Percentiles rank a stretch among this genome's conserved stretches.
Conservation (phyloP, 2,888 invertebrate genomes). For the Tillus elongatus region DNA sequence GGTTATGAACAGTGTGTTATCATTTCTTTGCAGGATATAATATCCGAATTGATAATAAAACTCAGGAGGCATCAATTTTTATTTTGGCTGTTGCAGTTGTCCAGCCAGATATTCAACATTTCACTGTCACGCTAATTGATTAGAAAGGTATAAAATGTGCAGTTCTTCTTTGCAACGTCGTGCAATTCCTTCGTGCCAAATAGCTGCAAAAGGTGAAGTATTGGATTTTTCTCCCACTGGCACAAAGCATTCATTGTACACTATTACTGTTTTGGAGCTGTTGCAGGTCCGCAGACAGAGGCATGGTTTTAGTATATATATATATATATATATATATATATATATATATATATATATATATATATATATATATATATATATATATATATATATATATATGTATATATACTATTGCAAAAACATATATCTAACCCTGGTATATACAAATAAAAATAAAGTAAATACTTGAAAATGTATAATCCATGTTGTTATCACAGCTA, state of each 20-base stretch:
- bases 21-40: slow-evolving; percentile 11
- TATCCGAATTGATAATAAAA: slow-evolving; percentile 17
- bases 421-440: too few species aligned
- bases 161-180: slow-evolving; percentile 28
- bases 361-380: too few species aligned
- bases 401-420: too few species aligned
- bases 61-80: too few species aligned
- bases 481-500: too few species aligned
- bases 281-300: slow-evolving; percentile 5
- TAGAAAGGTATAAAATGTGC: slow-evolving; percentile 15
- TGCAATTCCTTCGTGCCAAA: slow-evolving; percentile 30
- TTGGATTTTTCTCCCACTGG: slow-evolving; percentile 20
- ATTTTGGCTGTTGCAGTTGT: too few species aligned
- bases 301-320: not conserved
- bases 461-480: too few species aligned
- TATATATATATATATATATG: too few species aligned
- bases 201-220: slow-evolving; percentile 17
- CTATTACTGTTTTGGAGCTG: slow-evolving; percentile 16
- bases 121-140: slow-evolving; percentile 13
- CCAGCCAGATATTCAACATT: slow-evolving; percentile 18
- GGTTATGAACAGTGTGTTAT: slow-evolving; percentile 19
- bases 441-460: too few species aligned
- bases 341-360: too few species aligned
- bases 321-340: too few species aligned
- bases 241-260: slow-evolving; percentile 24